These are phyloP conservation scores for Phyllotis vaccarum DNA, from an alignment of 2,797 vertebrate species.

Conservation along the genomic window DNA sequence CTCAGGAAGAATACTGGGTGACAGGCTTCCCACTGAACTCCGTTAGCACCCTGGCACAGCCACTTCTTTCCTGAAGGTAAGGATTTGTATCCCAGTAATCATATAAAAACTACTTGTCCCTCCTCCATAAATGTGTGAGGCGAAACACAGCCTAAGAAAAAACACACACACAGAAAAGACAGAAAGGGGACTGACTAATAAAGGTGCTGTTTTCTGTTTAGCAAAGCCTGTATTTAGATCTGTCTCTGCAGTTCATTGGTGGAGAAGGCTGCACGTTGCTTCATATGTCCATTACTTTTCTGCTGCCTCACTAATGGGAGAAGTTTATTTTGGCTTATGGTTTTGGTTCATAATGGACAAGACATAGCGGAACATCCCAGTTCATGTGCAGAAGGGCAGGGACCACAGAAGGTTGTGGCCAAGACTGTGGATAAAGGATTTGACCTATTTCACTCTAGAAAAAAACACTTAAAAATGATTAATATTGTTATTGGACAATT, in stretches of 20 bases:
- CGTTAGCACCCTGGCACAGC: constrained; percentile 50
- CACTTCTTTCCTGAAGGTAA: constrained; percentile 50
- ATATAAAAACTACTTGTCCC: constrained; percentile 35
- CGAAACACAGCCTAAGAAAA: background rate
- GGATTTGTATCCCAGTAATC: constrained; percentile 50
- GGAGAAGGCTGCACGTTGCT: background rate
- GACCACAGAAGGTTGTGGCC: background rate
- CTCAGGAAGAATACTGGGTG: constrained; percentile 57
- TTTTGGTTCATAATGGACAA: background rate
- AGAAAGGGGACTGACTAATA: background rate
- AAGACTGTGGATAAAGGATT: background rate
- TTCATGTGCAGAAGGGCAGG: background rate
- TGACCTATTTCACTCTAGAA: background rate
- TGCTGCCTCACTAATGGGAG: background rate
- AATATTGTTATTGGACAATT: background rate
- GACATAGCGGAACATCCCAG: background rate
- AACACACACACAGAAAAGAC: background rate
- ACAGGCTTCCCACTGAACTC: constrained; percentile 66
- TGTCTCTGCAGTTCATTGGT: background rate
- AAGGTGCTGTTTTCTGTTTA: background rate
- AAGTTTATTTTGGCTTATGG: background rate
- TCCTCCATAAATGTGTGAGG: background rate
- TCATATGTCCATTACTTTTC: background rate
- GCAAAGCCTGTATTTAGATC: background rate
- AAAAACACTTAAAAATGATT: background rate